These are phyloP conservation scores for Ispidina lecontei DNA, from an alignment of 2,797 vertebrate genomes.

Conservation along the genomic window DNA sequence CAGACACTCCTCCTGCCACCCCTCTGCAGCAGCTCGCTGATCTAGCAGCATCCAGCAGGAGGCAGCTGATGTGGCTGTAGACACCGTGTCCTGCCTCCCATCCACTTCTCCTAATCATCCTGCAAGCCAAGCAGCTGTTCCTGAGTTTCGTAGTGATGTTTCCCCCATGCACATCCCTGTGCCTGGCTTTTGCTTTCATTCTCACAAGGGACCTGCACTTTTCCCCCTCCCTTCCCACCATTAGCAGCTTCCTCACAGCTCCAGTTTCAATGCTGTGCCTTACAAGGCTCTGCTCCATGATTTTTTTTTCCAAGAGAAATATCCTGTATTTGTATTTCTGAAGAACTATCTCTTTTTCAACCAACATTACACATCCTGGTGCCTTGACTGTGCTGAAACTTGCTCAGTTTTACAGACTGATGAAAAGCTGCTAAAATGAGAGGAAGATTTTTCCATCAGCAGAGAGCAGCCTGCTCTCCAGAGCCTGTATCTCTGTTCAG, in stretches of 20 bases:
- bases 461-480: conserved; percentile 18
- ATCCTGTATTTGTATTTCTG: not conserved
- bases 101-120: not conserved
- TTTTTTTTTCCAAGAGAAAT: not conserved
- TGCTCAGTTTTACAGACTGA: not conserved
- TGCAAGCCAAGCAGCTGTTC: not conserved
- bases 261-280: not conserved
- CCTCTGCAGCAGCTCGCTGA: not conserved
- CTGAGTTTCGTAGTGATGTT: not conserved
- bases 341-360: not conserved
- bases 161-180: not conserved
- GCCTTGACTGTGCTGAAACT: not conserved
- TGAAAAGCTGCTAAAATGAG: conserved; percentile 43
- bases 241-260: not conserved
- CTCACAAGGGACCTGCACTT: not conserved
- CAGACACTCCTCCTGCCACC: not conserved
- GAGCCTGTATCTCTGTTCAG: conserved; percentile 3
- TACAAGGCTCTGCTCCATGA: not conserved
- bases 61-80: not conserved
- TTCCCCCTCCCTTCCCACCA: not conserved
- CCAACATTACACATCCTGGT: not conserved
- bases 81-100: not conserved
- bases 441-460: not conserved
- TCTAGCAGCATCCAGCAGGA: not conserved
- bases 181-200: not conserved